A percentile compares a stretch with the other conserved stretches of the same genome.
Conservation (phyloP, 1,140 invertebrate species). For the Oreohelix idahoensis region DNA sequence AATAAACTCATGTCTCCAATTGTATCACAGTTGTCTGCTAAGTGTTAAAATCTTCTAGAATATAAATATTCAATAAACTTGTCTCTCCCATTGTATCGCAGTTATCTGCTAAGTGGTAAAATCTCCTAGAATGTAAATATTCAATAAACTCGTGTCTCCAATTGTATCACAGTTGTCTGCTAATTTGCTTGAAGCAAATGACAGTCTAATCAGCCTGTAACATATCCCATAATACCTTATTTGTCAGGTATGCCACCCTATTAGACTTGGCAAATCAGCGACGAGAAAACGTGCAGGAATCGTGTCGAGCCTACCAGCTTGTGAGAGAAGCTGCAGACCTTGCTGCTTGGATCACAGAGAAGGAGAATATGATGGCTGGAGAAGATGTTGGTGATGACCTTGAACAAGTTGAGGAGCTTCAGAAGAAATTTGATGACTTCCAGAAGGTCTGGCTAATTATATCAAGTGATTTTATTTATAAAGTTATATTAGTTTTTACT, state of each 20-base stretch:
- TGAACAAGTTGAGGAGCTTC: constrained; percentile 98
- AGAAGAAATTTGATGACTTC: constrained; percentile 99
- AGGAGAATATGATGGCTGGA: constrained; percentile 85
- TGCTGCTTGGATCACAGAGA: constrained; percentile 98
- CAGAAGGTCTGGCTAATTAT: constrained; percentile 77
- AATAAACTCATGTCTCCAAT: too few species aligned
- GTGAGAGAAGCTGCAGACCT: constrained; percentile 98
- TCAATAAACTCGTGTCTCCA: too few species aligned
- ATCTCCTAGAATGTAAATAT: too few species aligned
- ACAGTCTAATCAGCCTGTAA: too few species aligned
- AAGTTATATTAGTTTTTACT: background rate
- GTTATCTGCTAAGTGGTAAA: too few species aligned
- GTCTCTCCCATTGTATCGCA: too few species aligned
- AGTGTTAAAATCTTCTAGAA: too few species aligned
- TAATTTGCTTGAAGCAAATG: too few species aligned
- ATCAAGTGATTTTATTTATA: background rate
- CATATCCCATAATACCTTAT: background rate
- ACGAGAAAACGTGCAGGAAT: constrained; percentile 96
- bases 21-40: too few species aligned
- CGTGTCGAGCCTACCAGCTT: constrained; percentile 96
- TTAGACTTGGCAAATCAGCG: constrained; percentile 90
- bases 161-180: too few species aligned
- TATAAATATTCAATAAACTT: too few species aligned
- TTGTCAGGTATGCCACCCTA: constrained; percentile 85
- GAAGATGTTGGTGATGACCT: constrained; percentile 86